A percentile compares a stretch with the other conserved stretches of the same genome.
phyloP scores from a whole-genome alignment of 2,113 vertebrate genomes.

The Lutjanus erythropterus region DNA sequence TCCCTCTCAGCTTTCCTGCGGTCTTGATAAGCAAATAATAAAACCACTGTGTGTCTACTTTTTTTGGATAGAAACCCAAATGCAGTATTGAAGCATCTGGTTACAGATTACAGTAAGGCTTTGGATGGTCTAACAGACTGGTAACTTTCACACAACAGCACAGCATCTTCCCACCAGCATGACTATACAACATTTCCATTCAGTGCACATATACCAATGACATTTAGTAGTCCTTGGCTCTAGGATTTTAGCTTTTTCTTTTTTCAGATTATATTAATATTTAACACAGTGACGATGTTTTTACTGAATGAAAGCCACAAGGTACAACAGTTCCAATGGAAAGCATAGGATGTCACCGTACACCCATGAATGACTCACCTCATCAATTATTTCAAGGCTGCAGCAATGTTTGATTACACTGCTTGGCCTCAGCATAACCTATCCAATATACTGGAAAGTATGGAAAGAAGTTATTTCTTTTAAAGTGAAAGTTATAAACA shows the following conservation, averaged over 20 bases:
- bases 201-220: constrained; percentile 29
- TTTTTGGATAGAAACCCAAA: constrained; percentile 4
- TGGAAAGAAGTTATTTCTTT: neutral
- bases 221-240: constrained; percentile 27
- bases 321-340: constrained; percentile 19
- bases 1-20: constrained; percentile 58
- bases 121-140: constrained; percentile 8
- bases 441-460: neutral
- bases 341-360: constrained; percentile 62
- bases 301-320: neutral
- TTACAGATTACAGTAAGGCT: constrained; percentile 42
- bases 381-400: constrained; percentile 78
- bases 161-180: constrained; percentile 7
- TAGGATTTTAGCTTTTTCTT: constrained; percentile 18
- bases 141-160: constrained; percentile 6
- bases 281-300: neutral
- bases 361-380: constrained; percentile 56
- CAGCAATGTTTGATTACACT: constrained; percentile 32
- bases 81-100: constrained; percentile 48
- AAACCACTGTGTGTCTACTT: constrained; percentile 22
- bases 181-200: constrained; percentile 14
- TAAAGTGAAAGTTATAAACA: too few species aligned
- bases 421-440: constrained; percentile 12
- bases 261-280: neutral
- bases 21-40: constrained; percentile 38